Percentiles rank a stretch among this genome's conserved stretches.
These are phyloP conservation scores for Sinosuthora webbiana DNA, from an alignment of 2,113 vertebrate genomes.

Conservation along the genomic window DNA sequence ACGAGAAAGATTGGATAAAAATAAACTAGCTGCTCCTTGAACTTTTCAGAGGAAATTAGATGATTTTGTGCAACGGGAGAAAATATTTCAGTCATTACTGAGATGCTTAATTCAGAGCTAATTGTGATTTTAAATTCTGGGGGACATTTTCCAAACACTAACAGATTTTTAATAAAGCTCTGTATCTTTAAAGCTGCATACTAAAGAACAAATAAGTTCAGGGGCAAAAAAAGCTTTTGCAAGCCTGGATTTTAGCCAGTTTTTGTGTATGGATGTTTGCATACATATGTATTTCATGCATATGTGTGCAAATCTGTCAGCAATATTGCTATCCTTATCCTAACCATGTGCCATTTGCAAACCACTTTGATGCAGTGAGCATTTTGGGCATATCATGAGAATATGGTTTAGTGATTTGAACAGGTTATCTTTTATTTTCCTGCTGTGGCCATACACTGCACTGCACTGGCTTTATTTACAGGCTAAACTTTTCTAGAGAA, in stretches of 20 bases:
- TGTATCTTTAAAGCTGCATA: not conserved
- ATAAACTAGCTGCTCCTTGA: not conserved
- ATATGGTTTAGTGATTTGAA: not conserved
- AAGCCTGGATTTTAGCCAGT: not conserved
- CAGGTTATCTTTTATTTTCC: not conserved
- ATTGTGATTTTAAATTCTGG: not conserved
- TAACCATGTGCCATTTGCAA: not conserved
- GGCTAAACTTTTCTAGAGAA: not conserved
- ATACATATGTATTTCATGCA: not conserved
- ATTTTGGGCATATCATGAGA: not conserved
- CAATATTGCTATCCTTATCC: not conserved
- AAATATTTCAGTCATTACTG: not conserved
- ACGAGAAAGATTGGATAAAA: not conserved
- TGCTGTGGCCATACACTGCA: not conserved
- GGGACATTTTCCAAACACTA: not conserved
- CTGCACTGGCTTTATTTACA: not conserved
- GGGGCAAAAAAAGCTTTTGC: not conserved
- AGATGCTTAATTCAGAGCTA: not conserved
- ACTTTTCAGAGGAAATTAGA: not conserved
- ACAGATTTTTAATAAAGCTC: not conserved
- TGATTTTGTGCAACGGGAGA: not conserved
- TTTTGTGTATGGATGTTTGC: not conserved
- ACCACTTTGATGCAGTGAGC: not conserved
- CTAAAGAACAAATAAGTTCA: not conserved
- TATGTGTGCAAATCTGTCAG: slow-evolving; percentile 18